These are phyloP conservation scores for Patella vulgata DNA, from an alignment of 1,140 invertebrate species.

Conservation along the genomic window DNA sequence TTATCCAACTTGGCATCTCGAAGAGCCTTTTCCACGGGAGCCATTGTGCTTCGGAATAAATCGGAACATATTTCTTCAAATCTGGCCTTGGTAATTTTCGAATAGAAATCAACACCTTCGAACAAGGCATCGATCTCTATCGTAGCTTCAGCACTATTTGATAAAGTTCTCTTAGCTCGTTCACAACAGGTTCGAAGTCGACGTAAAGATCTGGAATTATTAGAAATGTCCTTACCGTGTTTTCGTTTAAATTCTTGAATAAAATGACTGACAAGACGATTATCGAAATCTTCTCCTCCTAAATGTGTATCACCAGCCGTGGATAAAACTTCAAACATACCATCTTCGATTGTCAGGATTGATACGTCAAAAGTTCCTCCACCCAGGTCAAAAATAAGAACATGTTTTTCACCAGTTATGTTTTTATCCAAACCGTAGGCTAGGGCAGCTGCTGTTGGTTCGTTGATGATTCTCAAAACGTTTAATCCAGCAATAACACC, in stretches of 20 bases:
- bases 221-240: conserved; percentile 53
- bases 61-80: conserved; percentile 82
- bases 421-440: conserved; percentile 69
- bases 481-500: conserved; percentile 66
- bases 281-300: conserved; percentile 59
- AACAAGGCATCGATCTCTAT: conserved; percentile 81
- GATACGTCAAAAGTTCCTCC: conserved; percentile 58
- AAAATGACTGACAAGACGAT: conserved; percentile 57
- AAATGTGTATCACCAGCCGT: conserved; percentile 72
- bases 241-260: conserved; percentile 61
- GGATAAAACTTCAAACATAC: conserved; percentile 76
- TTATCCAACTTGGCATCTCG: conserved; percentile 96
- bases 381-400: conserved; percentile 61
- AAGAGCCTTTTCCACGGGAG: conserved; percentile 93
- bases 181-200: conserved; percentile 77
- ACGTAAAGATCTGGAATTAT: conserved; percentile 52
- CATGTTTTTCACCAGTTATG: conserved; percentile 49
- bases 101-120: conserved; percentile 74
- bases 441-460: conserved; percentile 69
- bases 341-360: conserved; percentile 51
- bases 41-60: conserved; percentile 86
- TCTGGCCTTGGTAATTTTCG: conserved; percentile 64
- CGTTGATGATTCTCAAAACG: conserved; percentile 72
- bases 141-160: conserved; percentile 60
- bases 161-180: conserved; percentile 69